Base-by-base conservation (phyloP, 1,140 invertebrate species). In the Neodiprion lecontei region DNA sequence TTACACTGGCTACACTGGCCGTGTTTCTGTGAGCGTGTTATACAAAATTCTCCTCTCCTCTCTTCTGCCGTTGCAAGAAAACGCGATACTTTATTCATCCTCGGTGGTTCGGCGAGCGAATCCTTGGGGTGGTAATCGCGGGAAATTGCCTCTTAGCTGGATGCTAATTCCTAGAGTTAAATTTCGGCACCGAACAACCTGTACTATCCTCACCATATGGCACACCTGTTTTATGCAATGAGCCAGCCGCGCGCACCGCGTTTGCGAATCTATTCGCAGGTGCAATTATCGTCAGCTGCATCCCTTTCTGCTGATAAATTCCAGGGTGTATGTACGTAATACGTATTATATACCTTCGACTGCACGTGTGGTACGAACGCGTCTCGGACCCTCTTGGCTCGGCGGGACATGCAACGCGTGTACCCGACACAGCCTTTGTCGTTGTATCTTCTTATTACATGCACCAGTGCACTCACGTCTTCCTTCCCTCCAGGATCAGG, bases 371-470 rank as follows among this genome's bases (percentile, higher is more conserved):
- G 28, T 40, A 40, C 28, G 5, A 40, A 40, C 28, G 28, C 28
- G 5, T 40, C 28, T 5, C 28, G 28, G 28, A 40, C 28, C 28
- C 28, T 40, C 28, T 40, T 40, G 28, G 28, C 5, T 5, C 9
- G 21, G 40, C n/a, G 10, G 23, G 40, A 69, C n/a, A 69, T 47
- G 17, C 67, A 69, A 21, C 67, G 40, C 17, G 40, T 69, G 67
- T 47, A 69, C 17, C 67, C 21, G 67, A 9, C 67, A 69, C 40
- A 21, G 21, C 67, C 67, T 69, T 69, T 69, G 67, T 69, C 7
- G 9, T 21, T 69, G 67, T 69, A 69, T 69, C 67, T 69, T 69
- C 67, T 69, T 69, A 69, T 69, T 69, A 69, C 11, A 69, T 69
- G 67, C 67, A 69, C 67, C 67, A 69, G 67, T 69, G 67, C 17